Evolutionary conservation across 1,140 invertebrate genomes (phyloP).

Genomic region (Saxidomus purpurata): DNA sequence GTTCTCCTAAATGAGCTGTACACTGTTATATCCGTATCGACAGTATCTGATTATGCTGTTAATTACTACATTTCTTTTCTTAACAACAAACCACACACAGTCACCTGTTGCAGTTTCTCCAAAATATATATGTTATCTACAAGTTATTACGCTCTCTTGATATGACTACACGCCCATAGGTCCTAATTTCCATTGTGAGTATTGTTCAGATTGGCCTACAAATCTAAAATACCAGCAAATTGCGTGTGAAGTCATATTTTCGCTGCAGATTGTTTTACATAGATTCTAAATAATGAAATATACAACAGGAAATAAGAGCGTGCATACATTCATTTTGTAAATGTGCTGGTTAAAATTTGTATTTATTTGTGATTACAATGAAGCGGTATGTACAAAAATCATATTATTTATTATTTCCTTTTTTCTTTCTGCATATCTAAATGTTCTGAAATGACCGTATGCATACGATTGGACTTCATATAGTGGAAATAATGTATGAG

Average conservation of each 20-base stretch:
- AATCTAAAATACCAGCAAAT: neutral
- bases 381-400: neutral
- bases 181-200: neutral
- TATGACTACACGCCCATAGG: neutral
- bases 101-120: constrained; percentile 10
- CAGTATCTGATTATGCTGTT: too few relatives aligned
- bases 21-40: too few relatives aligned
- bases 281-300: too few relatives aligned
- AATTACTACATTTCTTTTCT: too few relatives aligned
- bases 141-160: neutral
- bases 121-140: neutral
- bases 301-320: too few relatives aligned
- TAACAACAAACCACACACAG: neutral
- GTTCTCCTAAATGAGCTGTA: too few relatives aligned
- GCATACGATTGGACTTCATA: too few relatives aligned
- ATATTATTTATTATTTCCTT: too few relatives aligned
- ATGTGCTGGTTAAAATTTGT: neutral
- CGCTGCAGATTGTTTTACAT: too few relatives aligned
- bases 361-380: neutral
- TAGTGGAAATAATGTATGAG: too few relatives aligned
- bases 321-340: neutral
- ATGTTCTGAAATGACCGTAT: neutral
- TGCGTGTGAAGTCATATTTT: neutral
- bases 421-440: too few relatives aligned
- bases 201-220: neutral